Evolutionary conservation across 2,888 invertebrate species (phyloP).

Genomic region (Phyllotreta cruciferae): DNA sequence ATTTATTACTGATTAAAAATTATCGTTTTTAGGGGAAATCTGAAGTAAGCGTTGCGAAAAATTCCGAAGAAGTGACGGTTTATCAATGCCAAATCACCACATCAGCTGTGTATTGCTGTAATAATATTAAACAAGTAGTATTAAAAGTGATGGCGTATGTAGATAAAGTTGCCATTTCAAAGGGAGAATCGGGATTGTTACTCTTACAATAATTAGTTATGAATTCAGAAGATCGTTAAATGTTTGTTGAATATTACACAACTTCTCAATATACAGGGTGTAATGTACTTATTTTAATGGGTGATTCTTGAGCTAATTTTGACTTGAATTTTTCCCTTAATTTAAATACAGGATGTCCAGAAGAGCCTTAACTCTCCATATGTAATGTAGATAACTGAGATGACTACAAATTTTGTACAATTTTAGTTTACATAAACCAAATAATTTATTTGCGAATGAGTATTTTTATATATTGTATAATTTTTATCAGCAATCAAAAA

Average conservation of each 20-base stretch:
- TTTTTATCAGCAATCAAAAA: no score
- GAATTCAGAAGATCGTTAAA: conserved; percentile 77
- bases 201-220: conserved; percentile 89
- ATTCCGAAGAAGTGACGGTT: conserved; percentile 73
- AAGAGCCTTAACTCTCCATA: no score
- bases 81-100: conserved; percentile 77
- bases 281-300: no score
- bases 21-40: conserved; percentile 67
- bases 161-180: conserved; percentile 70
- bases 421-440: no score
- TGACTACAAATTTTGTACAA: no score
- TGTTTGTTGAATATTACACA: conserved; percentile 90
- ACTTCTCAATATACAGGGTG: conserved; percentile 62
- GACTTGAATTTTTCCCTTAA: background rate
- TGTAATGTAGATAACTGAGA: no score
- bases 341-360: no score
- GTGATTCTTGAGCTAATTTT: no score
- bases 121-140: conserved; percentile 80
- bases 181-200: conserved; percentile 78
- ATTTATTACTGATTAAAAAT: conserved; percentile 9
- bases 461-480: no score
- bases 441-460: no score
- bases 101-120: conserved; percentile 75
- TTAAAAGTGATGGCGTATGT: conserved; percentile 83
- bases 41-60: conserved; percentile 82